Evolutionary conservation across 2,113 vertebrate species (phyloP).

Genomic region (Microcebus griseorufus): DNA sequence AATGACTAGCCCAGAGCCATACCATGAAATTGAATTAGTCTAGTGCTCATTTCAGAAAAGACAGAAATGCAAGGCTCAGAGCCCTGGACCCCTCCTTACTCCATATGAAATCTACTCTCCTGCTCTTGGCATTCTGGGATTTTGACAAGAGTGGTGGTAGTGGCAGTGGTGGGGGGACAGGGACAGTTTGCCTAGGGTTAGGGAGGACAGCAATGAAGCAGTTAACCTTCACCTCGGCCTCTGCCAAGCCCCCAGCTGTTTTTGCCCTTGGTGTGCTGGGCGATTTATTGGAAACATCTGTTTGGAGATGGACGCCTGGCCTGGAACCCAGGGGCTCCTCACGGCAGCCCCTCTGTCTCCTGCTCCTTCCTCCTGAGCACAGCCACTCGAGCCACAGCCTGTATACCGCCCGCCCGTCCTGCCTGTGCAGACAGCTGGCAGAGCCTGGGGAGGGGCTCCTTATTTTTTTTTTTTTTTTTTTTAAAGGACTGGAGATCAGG

Average conservation of each 20-base stretch:
- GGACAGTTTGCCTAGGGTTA: not conserved
- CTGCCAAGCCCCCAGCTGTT: conserved; percentile 74
- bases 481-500: no score
- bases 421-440: not conserved
- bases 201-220: not conserved
- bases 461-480: no score
- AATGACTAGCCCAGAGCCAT: not conserved
- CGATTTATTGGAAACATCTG: conserved; percentile 79
- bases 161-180: not conserved
- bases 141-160: not conserved
- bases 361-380: not conserved
- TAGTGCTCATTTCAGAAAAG: not conserved
- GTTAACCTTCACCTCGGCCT: conserved; percentile 39
- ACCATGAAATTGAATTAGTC: not conserved
- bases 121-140: not conserved
- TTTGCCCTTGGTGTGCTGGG: conserved; percentile 53
- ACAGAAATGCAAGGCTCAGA: not conserved
- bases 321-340: conserved; percentile 47
- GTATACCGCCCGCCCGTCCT: not conserved
- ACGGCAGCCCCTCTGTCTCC: conserved; percentile 4
- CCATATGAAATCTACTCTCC: not conserved
- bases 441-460: not conserved
- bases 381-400: not conserved
- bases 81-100: not conserved
- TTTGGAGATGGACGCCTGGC: conserved; percentile 52